A percentile compares a stretch with the other conserved stretches of the same genome.
Conservation (phyloP, 2,113 vertebrate species). For the Rhipidura dahli region DNA sequence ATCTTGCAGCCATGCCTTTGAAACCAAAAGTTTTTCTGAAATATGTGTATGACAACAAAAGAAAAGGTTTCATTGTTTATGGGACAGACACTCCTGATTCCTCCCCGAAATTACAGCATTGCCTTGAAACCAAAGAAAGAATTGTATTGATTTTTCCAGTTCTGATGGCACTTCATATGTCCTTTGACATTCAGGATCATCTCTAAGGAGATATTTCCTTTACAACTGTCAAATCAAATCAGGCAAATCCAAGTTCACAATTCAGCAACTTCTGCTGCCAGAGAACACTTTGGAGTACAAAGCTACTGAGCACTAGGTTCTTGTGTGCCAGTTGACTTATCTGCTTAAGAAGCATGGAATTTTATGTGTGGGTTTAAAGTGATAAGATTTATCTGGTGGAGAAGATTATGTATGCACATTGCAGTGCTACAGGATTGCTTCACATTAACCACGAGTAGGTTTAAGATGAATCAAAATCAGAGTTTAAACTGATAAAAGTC, state of each 20-base stretch:
- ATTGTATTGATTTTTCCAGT: not conserved
- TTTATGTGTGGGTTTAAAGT: not conserved
- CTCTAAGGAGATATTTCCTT: slow-evolving; percentile 29
- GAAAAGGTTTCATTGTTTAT: not conserved
- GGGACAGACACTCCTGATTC: not conserved
- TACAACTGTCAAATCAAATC: not conserved
- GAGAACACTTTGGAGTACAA: not conserved
- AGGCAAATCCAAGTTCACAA: not conserved
- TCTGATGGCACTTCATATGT: not conserved
- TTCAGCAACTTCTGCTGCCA: not conserved
- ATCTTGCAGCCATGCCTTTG: not conserved
- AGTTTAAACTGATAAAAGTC: not conserved
- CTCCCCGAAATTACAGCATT: not conserved
- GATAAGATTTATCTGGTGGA: not conserved
- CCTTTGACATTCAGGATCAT: slow-evolving; percentile 20
- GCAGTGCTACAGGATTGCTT: not conserved
- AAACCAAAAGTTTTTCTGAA: not conserved
- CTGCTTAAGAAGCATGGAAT: not conserved
- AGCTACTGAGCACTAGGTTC: not conserved
- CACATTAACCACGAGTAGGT: not conserved
- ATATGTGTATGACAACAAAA: not conserved
- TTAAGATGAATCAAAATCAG: not conserved
- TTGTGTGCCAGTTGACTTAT: not conserved
- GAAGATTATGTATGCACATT: not conserved
- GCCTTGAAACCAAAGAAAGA: not conserved